Conservation (phyloP, 2,113 vertebrate genomes). For the Pseudopipra pipra region DNA sequence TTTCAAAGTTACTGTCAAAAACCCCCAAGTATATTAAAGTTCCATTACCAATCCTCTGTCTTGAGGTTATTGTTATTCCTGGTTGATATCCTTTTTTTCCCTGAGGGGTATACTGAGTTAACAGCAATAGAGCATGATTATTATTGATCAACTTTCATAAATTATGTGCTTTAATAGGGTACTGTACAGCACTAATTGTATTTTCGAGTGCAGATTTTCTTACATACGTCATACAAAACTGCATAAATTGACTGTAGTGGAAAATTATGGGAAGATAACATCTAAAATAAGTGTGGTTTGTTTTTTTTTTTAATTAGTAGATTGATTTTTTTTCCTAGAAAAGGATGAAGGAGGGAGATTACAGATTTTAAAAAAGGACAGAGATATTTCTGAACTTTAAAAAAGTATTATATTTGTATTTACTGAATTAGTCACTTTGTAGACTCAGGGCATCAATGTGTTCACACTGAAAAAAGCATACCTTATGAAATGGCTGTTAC, state of each 20-base stretch:
- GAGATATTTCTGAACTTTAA: neutral
- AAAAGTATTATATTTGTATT: neutral
- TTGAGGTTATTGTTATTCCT: conserved; percentile 26
- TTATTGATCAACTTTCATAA: conserved; percentile 32
- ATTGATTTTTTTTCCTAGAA: conserved; percentile 31
- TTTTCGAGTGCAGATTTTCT: conserved; percentile 51
- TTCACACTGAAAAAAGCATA: neutral
- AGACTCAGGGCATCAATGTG: neutral
- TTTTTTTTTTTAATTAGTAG: neutral
- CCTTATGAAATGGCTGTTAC: neutral
- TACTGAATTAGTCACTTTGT: neutral
- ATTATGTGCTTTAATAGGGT: conserved; percentile 24
- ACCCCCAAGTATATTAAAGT: neutral
- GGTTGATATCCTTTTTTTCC: neutral
- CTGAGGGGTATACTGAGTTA: neutral
- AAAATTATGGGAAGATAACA: conserved; percentile 38
- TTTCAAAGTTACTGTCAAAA: conserved; percentile 17
- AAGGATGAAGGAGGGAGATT: conserved; percentile 1
- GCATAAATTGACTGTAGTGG: conserved; percentile 47
- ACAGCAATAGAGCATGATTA: neutral
- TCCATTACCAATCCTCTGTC: neutral
- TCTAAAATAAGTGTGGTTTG: neutral
- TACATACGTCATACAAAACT: conserved; percentile 48
- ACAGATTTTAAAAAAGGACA: neutral
- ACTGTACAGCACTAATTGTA: neutral